A percentile compares a stretch with the other conserved stretches of the same genome.
Conservation (phyloP, 2,888 invertebrate genomes). For the Kuschelorhynchus macadamiae region DNA sequence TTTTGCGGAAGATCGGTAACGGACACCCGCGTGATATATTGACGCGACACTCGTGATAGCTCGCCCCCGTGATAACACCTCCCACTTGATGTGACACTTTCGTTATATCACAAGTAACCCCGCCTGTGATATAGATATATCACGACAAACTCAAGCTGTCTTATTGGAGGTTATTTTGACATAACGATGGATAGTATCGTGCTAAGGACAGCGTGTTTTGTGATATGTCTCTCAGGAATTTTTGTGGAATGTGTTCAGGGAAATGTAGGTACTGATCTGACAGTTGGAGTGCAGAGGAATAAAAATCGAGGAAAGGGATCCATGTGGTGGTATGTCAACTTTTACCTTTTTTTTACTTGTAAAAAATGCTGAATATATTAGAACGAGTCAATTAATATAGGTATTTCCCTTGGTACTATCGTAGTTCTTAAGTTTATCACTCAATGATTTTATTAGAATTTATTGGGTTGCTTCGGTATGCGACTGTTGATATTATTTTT, state of each 20-base stretch:
- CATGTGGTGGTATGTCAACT: constrained; percentile 87
- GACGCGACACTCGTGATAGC: constrained; percentile 31
- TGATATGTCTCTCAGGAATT: constrained; percentile 32
- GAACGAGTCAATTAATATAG: too few species aligned
- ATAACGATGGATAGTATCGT: constrained; percentile 30
- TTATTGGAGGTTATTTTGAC: too few species aligned
- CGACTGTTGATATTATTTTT: constrained; percentile 4
- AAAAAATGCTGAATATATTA: too few species aligned
- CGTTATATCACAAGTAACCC: neutral
- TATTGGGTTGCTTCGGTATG: constrained; percentile 10
- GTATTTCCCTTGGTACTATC: too few species aligned
- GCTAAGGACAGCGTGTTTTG: constrained; percentile 40
- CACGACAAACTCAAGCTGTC: constrained; percentile 3
- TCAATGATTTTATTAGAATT: too few species aligned
- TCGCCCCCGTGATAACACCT: constrained; percentile 22
- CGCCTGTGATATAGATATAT: neutral
- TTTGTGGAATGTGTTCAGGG: constrained; percentile 50
- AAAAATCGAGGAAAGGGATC: constrained; percentile 87
- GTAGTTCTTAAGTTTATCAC: too few species aligned
- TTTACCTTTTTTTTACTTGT: constrained; percentile 4
- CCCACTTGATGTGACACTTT: constrained; percentile 28
- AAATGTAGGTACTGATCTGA: constrained; percentile 56
- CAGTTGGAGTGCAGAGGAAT: constrained; percentile 60
- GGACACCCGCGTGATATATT: constrained; percentile 48
- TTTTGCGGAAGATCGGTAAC: constrained; percentile 51